Conservation (phyloP, 1,140 invertebrate genomes). For the Eriocheir sinensis region DNA sequence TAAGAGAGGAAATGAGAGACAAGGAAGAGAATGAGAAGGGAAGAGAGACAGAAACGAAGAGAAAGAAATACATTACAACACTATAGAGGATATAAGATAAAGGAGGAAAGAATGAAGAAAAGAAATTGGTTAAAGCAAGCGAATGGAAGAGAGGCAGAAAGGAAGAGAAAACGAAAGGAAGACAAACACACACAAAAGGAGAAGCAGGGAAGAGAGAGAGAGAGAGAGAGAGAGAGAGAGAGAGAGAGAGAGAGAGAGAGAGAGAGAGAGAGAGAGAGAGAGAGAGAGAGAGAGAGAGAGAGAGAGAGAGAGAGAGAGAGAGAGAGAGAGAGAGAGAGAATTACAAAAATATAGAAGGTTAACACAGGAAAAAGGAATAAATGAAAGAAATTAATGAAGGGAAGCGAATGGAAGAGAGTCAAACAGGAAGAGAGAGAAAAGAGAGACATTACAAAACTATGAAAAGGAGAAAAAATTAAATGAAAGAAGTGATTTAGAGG, state of each 20-base stretch:
- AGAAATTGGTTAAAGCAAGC: too few relatives aligned
- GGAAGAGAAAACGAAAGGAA: background rate
- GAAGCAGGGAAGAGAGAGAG: background rate
- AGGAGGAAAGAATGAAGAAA: background rate
- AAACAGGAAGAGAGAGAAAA: background rate
- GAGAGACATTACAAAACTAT: background rate
- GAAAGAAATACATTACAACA: background rate
- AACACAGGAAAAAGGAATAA: background rate
- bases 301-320: slow-evolving; percentile 44
- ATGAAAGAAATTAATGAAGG: background rate
- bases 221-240: background rate
- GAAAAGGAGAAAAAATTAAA: background rate
- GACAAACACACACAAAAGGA: background rate
- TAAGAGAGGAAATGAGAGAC: background rate
- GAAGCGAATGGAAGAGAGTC: too few relatives aligned
- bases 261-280: slow-evolving; percentile 5
- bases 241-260: background rate
- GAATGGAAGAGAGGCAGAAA: slow-evolving; percentile 31
- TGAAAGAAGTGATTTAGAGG: background rate
- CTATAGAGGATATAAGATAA: background rate
- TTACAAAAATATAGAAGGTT: background rate
- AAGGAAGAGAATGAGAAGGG: background rate
- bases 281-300: slow-evolving; percentile 7
- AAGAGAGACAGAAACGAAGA: background rate
- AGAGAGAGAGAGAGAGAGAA: slow-evolving; percentile 41